Base-by-base conservation (phyloP, 92 coral and sea anemone species). In the Phenganax subtilis region DNA sequence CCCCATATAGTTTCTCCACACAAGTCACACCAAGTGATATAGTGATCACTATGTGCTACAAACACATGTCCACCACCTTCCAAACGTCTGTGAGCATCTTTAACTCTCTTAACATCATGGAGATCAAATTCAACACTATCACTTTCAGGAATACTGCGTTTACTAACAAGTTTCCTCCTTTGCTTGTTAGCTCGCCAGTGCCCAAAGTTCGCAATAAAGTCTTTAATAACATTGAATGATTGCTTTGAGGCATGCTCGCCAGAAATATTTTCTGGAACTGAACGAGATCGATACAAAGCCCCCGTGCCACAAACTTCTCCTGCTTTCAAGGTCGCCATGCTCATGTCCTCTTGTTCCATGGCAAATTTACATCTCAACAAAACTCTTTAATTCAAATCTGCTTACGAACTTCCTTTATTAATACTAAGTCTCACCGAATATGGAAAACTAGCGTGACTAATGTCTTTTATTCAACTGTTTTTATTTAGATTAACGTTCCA, bases 1-100 rank as follows among this genome's bases (percentile, higher is more conserved):
- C 99, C 99, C 99, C 99, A 96, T 47, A 96, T 90, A 72, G 93
- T 92, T 69, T 96, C 99, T 17, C 99, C 96, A 83, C 99, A 96
- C 66, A 91, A 88, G 52, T 96, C 99, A 70, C 99, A 96, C 99
- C 99, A 96, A 1, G 97, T 96, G 37, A 97, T 97, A 63, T 96
- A 90, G 55, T 90, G 89, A 66, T 92, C 88, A 31, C 86, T 86
- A 82, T 76, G 80, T 2, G 97, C 88, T 11, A 90, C 80, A 77
- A 96, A 96, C 27, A 88, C 74, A 84, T 96, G 99, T 47, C 99
- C 99, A 6, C 92, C 90, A 12, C 97, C 99, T 16, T 86, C 64
- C 57, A 82, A 84, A 30, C 87, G 81, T 62, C 64, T 78, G 10
- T 81, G 71, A 28, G 31, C 28, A 76, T 86, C 51, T 55, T 73